These are phyloP conservation scores for Cerastis rubricosa DNA, from an alignment of 2,888 invertebrate species.

Conservation along the genomic window DNA sequence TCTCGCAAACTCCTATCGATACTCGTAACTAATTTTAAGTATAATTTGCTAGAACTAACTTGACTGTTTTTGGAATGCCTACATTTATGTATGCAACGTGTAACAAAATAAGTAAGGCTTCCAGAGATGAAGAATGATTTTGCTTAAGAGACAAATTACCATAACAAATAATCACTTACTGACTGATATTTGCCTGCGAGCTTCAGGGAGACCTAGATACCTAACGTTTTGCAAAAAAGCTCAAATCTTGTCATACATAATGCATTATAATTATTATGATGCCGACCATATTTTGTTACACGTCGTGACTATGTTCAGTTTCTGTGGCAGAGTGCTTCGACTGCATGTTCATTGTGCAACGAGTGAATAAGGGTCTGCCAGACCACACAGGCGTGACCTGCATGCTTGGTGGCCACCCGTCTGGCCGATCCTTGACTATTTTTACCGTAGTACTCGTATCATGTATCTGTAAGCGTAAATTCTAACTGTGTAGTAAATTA, in stretches of 20 bases:
- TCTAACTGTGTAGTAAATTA: slow-evolving; percentile 84
- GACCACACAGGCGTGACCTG: slow-evolving; percentile 53
- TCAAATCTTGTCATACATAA: not conserved
- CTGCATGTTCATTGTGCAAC: slow-evolving; percentile 67
- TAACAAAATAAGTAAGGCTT: slow-evolving; percentile 47
- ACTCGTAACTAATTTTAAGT: slow-evolving; percentile 77
- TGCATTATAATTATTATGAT: not conserved
- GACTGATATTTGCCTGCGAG: not conserved
- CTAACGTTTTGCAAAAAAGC: no score
- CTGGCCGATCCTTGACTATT: slow-evolving; percentile 72
- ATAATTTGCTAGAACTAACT: slow-evolving; percentile 78
- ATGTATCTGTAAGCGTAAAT: slow-evolving; percentile 80
- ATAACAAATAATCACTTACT: not conserved
- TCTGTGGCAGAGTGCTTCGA: slow-evolving; percentile 61
- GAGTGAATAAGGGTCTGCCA: slow-evolving; percentile 67
- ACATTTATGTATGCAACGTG: slow-evolving; percentile 61
- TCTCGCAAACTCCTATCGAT: slow-evolving; percentile 81
- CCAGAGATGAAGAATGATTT: not conserved
- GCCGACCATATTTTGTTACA: slow-evolving; percentile 46
- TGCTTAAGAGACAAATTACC: not conserved
- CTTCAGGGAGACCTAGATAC: not conserved
- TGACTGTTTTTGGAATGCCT: slow-evolving; percentile 66
- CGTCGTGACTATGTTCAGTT: slow-evolving; percentile 53
- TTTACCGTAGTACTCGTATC: slow-evolving; percentile 79
- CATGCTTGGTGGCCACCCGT: slow-evolving; percentile 52